These are phyloP conservation scores for Bombyx huttoni DNA, from an alignment of 2,888 invertebrate genomes.

Conservation along the genomic window DNA sequence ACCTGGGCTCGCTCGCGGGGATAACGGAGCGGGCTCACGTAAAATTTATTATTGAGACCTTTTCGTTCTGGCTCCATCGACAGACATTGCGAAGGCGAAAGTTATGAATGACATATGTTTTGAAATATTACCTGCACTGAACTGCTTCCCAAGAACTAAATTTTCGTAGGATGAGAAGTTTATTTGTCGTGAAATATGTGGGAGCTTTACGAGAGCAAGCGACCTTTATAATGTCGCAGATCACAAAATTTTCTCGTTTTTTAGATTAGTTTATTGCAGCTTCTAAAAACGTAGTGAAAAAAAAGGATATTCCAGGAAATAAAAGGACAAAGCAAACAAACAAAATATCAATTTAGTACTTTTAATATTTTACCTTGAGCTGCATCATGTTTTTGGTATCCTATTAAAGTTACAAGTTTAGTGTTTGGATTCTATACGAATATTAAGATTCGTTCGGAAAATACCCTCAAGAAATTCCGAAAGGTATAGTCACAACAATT, in stretches of 20 bases:
- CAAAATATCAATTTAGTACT: too few species aligned
- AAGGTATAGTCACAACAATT: neutral
- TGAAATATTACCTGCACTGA: constrained; percentile 71
- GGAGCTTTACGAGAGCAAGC: constrained; percentile 62
- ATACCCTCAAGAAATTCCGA: too few species aligned
- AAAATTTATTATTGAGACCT: constrained; percentile 72
- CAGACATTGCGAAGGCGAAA: constrained; percentile 72
- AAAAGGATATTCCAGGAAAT: neutral
- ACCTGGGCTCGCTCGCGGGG: constrained; percentile 66
- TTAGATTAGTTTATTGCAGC: constrained; percentile 29
- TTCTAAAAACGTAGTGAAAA: constrained; percentile 1
- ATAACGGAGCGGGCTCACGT: constrained; percentile 66
- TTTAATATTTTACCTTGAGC: too few species aligned
- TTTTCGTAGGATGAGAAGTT: constrained; percentile 68
- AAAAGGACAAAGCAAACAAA: too few species aligned
- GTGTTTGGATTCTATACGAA: too few species aligned
- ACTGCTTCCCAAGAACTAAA: constrained; percentile 58
- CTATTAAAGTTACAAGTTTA: too few species aligned
- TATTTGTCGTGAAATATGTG: constrained; percentile 71
- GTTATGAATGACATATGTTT: constrained; percentile 74
- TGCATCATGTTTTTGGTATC: too few species aligned
- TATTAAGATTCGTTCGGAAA: too few species aligned
- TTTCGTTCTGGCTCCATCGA: constrained; percentile 67
- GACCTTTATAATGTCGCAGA: constrained; percentile 64
- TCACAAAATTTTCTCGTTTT: constrained; percentile 59